These are phyloP conservation scores for Chouioia cunea DNA, from an alignment of 2,888 invertebrate species.

Conservation along the genomic window DNA sequence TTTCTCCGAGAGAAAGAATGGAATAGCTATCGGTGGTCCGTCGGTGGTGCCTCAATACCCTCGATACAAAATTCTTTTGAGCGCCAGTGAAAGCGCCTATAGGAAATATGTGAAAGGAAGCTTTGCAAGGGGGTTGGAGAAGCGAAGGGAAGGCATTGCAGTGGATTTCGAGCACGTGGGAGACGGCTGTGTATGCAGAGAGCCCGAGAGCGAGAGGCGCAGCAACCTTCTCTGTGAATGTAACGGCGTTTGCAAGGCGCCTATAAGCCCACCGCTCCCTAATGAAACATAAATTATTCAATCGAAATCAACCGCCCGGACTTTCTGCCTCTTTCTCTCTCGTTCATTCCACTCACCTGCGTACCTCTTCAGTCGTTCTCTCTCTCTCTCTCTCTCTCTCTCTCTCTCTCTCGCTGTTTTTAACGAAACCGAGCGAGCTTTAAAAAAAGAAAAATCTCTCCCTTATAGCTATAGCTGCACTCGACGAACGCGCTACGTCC, in stretches of 20 bases:
- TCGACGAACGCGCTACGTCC: too few species aligned
- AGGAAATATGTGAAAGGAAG: conserved; percentile 67
- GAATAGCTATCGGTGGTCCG: neutral
- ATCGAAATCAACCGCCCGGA: conserved; percentile 67
- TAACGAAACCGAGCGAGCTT: conserved; percentile 58
- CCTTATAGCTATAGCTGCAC: too few species aligned
- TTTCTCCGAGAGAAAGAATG: neutral
- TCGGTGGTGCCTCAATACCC: conserved; percentile 60
- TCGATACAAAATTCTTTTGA: conserved; percentile 67
- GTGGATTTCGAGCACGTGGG: conserved; percentile 48
- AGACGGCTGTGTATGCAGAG: conserved; percentile 60
- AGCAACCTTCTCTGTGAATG: conserved; percentile 62
- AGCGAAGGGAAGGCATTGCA: conserved; percentile 45
- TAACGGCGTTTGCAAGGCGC: conserved; percentile 67
- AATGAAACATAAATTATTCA: conserved; percentile 70
- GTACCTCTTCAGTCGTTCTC: conserved; percentile 4
- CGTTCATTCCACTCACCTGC: conserved; percentile 9
- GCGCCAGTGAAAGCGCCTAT: conserved; percentile 61
- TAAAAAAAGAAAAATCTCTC: conserved; percentile 54
- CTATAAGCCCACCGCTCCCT: conserved; percentile 66
- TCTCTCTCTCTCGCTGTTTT: conserved; percentile 51
- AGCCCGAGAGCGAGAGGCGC: conserved; percentile 30
- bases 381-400: conserved; percentile 40
- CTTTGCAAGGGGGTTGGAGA: conserved; percentile 41
- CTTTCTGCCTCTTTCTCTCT: conserved; percentile 21